These are phyloP conservation scores for Xylocampa areola DNA, from an alignment of 2,888 invertebrate species.

Conservation along the genomic window DNA sequence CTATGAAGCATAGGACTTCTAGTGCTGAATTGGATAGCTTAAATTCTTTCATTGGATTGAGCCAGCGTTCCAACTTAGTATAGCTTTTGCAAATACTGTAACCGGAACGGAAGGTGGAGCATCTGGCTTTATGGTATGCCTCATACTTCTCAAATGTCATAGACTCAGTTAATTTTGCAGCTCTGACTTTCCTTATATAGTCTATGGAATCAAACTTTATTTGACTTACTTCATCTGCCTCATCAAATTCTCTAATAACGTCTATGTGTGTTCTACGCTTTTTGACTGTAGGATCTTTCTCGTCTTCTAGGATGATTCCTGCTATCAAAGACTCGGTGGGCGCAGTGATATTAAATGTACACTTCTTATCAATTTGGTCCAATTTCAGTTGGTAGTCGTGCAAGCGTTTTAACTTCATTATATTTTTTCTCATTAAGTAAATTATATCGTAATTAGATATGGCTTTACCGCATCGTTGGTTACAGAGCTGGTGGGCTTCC, in stretches of 20 bases:
- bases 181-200: slow-evolving; percentile 90
- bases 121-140: slow-evolving; percentile 94
- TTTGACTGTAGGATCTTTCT: slow-evolving; percentile 85
- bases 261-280: slow-evolving; percentile 84
- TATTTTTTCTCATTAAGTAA: slow-evolving; percentile 95
- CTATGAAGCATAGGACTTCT: slow-evolving; percentile 95
- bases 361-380: slow-evolving; percentile 82
- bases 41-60: slow-evolving; percentile 91
- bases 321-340: slow-evolving; percentile 70
- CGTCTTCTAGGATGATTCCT: slow-evolving; percentile 83
- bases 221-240: slow-evolving; percentile 88
- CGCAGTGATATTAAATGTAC: slow-evolving; percentile 63
- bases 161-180: slow-evolving; percentile 88
- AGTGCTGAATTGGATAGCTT: slow-evolving; percentile 91
- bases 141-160: slow-evolving; percentile 91
- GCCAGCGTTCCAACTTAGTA: slow-evolving; percentile 90
- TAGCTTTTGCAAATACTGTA: slow-evolving; percentile 87
- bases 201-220: slow-evolving; percentile 89
- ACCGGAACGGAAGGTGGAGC: slow-evolving; percentile 91
- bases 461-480: slow-evolving; percentile 90
- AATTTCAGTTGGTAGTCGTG: slow-evolving; percentile 92
- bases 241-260: slow-evolving; percentile 88
- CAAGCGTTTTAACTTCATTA: slow-evolving; percentile 93
- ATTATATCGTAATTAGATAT: slow-evolving; percentile 92
- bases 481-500: slow-evolving; percentile 92